These are phyloP conservation scores for Drosophila pullipes DNA, from an alignment of 2,888 invertebrate genomes.

Conservation along the genomic window DNA sequence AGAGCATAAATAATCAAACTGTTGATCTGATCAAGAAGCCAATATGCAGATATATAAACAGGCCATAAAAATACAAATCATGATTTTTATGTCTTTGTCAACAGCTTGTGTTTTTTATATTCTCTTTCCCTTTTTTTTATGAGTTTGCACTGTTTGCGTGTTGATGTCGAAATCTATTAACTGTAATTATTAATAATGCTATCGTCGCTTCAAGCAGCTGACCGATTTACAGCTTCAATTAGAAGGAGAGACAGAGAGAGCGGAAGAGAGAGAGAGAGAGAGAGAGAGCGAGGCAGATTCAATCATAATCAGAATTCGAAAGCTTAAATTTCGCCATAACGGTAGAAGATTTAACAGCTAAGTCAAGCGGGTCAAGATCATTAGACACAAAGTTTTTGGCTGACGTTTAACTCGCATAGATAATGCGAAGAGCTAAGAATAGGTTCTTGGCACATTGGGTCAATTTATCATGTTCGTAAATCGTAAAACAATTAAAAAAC, in stretches of 20 bases:
- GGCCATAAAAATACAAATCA: conserved; percentile 37
- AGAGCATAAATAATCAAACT: background rate
- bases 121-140: conserved; percentile 6
- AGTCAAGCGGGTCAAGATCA: conserved; percentile 14
- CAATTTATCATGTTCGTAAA: conserved; percentile 52
- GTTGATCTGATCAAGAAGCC: conserved; percentile 32
- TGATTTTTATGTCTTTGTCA: conserved; percentile 42
- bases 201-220: conserved; percentile 21
- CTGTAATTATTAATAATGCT: conserved; percentile 25
- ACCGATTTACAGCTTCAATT: conserved; percentile 20
- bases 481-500: conserved; percentile 61
- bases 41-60: conserved; percentile 39
- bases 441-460: conserved; percentile 14
- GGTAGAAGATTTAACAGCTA: conserved; percentile 29
- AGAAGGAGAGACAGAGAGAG: background rate
- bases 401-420: conserved; percentile 17
- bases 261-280: background rate
- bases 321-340: conserved; percentile 20
- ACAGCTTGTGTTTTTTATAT: conserved; percentile 5
- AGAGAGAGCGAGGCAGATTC: background rate
- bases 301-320: conserved; percentile 21
- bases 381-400: conserved; percentile 14
- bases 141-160: conserved; percentile 1
- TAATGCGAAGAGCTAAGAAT: conserved; percentile 20
- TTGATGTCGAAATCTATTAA: background rate